Conservation (phyloP, 2,113 vertebrate species). For the Lampris incognitus region DNA sequence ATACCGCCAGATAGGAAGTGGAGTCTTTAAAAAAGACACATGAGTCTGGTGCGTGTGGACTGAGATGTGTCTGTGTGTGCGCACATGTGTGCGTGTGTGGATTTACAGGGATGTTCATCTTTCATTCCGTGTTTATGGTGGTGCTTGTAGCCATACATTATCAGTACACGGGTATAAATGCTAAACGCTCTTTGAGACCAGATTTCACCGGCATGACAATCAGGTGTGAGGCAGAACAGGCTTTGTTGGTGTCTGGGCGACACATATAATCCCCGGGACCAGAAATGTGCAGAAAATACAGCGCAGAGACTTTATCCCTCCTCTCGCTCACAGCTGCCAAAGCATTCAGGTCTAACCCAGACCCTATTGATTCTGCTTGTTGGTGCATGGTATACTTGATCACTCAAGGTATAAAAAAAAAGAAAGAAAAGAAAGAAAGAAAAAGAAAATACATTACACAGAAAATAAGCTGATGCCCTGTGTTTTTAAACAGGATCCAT, state of each 20-base stretch:
- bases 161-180: constrained; percentile 8
- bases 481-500: no score
- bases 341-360: background rate
- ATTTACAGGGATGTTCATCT: background rate
- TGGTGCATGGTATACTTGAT: background rate
- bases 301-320: background rate
- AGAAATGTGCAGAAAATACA: constrained; percentile 16
- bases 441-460: background rate
- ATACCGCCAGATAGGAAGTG: constrained; percentile 19
- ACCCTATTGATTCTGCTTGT: background rate
- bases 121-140: constrained; percentile 17
- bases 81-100: background rate
- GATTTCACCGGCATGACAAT: constrained; percentile 26
- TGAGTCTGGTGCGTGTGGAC: background rate
- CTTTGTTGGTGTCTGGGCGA: constrained; percentile 10
- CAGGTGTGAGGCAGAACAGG: background rate
- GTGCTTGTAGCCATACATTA: constrained; percentile 15
- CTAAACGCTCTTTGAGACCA: constrained; percentile 19
- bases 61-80: background rate
- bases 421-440: no score
- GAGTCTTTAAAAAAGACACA: constrained; percentile 16
- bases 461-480: background rate
- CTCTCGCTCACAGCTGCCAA: background rate
- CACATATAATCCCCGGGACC: constrained; percentile 5
- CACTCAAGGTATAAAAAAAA: background rate